Conservation (phyloP, 2,797 vertebrate species). For the Sarcoramphus papa region DNA sequence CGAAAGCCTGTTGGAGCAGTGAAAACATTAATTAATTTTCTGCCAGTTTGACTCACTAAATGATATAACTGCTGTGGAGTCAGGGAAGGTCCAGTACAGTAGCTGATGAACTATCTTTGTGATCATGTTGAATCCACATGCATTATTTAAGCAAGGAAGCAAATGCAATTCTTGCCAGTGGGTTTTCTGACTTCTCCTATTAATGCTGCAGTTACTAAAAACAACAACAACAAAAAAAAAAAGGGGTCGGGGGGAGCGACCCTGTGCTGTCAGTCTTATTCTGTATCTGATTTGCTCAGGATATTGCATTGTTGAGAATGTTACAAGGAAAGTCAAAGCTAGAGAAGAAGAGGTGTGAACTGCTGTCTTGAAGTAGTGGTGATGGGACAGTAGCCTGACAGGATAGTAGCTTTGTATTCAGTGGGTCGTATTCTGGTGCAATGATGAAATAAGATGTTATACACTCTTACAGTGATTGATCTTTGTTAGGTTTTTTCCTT, state of each 20-base stretch:
- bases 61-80: not conserved
- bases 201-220: not conserved
- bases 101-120: not conserved
- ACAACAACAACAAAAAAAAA: too few relatives aligned
- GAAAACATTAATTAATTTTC: not conserved
- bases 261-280: not conserved
- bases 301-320: not conserved
- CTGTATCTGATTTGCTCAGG: not conserved
- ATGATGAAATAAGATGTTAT: not conserved
- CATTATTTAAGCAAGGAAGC: not conserved
- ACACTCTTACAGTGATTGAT: not conserved
- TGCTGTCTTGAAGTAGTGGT: not conserved
- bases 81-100: not conserved
- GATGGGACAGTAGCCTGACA: not conserved
- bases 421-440: not conserved
- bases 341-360: not conserved
- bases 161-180: not conserved
- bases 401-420: not conserved
- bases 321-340: not conserved
- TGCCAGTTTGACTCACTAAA: not conserved
- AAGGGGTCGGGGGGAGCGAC: accelerated
- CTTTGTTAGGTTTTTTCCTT: not conserved
- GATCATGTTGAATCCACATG: not conserved
- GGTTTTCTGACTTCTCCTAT: not conserved
- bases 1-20: not conserved